Conservation (phyloP, 2,888 invertebrate genomes). For the Cosmia pyralina region DNA sequence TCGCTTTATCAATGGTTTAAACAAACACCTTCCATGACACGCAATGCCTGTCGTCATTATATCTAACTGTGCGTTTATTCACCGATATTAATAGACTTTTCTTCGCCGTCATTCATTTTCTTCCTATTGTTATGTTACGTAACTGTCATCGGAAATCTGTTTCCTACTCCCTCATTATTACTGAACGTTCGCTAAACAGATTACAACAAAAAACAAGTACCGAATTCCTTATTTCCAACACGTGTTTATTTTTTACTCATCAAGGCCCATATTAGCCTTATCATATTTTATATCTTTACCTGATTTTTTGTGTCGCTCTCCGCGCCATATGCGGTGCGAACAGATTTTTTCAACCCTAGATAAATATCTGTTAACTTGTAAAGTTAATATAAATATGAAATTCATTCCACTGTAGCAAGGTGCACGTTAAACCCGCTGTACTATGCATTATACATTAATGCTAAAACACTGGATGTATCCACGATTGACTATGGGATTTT, state of each 20-base stretch:
- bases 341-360: constrained; percentile 54
- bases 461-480: constrained; percentile 55
- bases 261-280: constrained; percentile 66
- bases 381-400: constrained; percentile 56
- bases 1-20: not conserved
- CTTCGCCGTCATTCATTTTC: constrained; percentile 34
- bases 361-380: constrained; percentile 50
- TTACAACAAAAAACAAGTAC: constrained; percentile 44
- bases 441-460: constrained; percentile 65
- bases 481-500: constrained; percentile 69
- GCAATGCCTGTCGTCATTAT: constrained; percentile 16
- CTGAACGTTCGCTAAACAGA: constrained; percentile 43
- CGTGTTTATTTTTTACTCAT: constrained; percentile 61
- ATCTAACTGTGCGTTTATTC: constrained; percentile 31
- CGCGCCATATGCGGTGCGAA: constrained; percentile 68
- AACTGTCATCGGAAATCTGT: constrained; percentile 39
- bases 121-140: constrained; percentile 49
- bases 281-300: constrained; percentile 76
- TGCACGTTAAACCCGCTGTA: constrained; percentile 51
- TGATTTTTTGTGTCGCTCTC: constrained; percentile 76
- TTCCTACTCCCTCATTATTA: constrained; percentile 38
- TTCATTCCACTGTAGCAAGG: constrained; percentile 45
- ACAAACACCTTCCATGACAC: constrained; percentile 6
- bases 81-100: constrained; percentile 34
- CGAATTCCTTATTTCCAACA: constrained; percentile 57